Conservation (phyloP, 2,797 vertebrate species). For the Myripristis jacobus region DNA sequence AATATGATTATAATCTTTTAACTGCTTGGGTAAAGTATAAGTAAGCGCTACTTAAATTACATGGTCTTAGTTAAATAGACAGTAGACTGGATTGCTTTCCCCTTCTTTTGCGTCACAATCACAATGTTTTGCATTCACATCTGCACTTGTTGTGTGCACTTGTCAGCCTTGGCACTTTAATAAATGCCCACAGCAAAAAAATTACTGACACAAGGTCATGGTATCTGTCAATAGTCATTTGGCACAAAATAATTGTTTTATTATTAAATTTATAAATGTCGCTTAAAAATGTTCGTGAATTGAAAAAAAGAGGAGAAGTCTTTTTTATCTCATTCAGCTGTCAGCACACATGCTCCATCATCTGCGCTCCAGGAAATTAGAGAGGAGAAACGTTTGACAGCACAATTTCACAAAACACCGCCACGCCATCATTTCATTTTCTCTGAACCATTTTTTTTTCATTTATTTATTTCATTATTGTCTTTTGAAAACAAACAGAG, state of each 20-base stretch:
- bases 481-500: conserved; percentile 74
- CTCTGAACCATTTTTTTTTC: conserved; percentile 62
- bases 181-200: conserved; percentile 52
- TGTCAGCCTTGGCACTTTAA: conserved; percentile 64
- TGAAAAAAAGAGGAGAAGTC: conserved; percentile 49
- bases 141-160: conserved; percentile 2
- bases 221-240: conserved; percentile 76
- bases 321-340: conserved; percentile 78
- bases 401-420: conserved; percentile 84
- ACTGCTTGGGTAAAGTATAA: conserved; percentile 1
- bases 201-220: conserved; percentile 50
- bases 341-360: conserved; percentile 79
- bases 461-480: conserved; percentile 78
- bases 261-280: conserved; percentile 78
- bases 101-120: conserved; percentile 1
- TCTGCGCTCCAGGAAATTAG: conserved; percentile 83
- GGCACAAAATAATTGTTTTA: conserved; percentile 73
- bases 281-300: conserved; percentile 53
- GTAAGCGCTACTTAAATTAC: conserved; percentile 19
- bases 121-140: conserved; percentile 31
- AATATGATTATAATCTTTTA: conserved; percentile 11
- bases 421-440: conserved; percentile 81
- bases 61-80: conserved; percentile 36
- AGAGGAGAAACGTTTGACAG: conserved; percentile 83
- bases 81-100: not conserved